A percentile compares a stretch with the other conserved stretches of the same genome.
These are phyloP conservation scores for Rhopalosiphum padi DNA, from an alignment of 1,140 invertebrate species.

Conservation along the genomic window DNA sequence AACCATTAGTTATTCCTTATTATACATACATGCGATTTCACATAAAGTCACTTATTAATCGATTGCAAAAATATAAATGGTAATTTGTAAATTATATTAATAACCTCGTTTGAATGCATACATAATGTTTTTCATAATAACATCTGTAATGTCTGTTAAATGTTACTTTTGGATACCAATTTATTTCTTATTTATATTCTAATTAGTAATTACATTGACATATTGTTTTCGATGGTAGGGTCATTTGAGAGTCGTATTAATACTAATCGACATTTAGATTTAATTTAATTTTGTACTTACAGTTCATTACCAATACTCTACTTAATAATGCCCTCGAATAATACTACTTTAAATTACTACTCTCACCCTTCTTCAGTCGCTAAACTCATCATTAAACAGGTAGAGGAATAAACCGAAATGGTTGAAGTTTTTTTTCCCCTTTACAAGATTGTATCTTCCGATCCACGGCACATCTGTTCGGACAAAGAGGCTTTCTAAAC, in stretches of 20 bases:
- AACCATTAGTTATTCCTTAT: not conserved
- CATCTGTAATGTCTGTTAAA: not conserved
- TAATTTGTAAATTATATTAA: not conserved
- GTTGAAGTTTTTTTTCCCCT: constrained; percentile 32
- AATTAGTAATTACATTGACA: not conserved
- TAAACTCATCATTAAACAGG: constrained; percentile 38
- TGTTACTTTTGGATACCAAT: not conserved
- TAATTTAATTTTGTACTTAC: not conserved
- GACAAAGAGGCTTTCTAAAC: constrained; percentile 53
- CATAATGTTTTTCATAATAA: not conserved
- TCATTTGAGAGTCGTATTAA: not conserved
- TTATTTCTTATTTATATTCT: not conserved
- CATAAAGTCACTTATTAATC: not conserved
- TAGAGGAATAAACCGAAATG: not conserved
- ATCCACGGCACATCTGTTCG: constrained; percentile 47
- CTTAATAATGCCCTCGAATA: not conserved
- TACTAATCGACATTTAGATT: constrained; percentile 15
- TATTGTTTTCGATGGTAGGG: not conserved
- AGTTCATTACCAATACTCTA: not conserved
- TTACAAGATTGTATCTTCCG: constrained; percentile 44
- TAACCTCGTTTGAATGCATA: not conserved
- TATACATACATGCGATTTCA: not conserved
- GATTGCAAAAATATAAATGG: not conserved
- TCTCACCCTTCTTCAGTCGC: not conserved
- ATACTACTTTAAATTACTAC: not conserved